These are phyloP conservation scores for Heliconius hortense DNA, from an alignment of 2,888 invertebrate species.

Conservation along the genomic window DNA sequence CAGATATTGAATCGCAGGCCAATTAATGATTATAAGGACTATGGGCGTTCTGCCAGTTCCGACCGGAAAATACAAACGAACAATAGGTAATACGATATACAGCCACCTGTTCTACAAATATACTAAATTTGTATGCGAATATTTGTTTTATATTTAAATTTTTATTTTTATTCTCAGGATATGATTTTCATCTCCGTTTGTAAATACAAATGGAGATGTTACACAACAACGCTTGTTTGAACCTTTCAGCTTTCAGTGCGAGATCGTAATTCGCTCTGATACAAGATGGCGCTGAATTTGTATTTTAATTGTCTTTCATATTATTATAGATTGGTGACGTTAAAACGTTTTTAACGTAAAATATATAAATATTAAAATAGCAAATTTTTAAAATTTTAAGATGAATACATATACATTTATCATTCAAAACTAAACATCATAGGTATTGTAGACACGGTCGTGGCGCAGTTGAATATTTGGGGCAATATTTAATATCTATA, in stretches of 20 bases:
- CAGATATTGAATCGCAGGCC: conserved; percentile 75
- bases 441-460: no score
- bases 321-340: neutral
- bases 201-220: conserved; percentile 34
- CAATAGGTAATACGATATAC: conserved; percentile 69
- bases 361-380: neutral
- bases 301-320: neutral
- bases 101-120: conserved; percentile 65
- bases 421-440: no score
- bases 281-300: conserved; percentile 48
- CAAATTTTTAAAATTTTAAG: neutral
- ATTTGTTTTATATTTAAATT: conserved; percentile 31
- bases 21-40: conserved; percentile 73
- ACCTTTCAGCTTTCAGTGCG: conserved; percentile 47
- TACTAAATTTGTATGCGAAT: conserved; percentile 34
- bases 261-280: conserved; percentile 41
- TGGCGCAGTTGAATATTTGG: no score
- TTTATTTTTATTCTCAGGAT: conserved; percentile 35
- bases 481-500: no score
- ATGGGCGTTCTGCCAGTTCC: conserved; percentile 76
- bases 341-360: neutral
- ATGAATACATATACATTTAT: no score
- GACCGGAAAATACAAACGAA: conserved; percentile 74
- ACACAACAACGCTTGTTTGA: conserved; percentile 38
- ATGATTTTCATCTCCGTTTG: conserved; percentile 15